phyloP scores from a whole-genome alignment of 2,797 vertebrate species.

The Lithobates pipiens region DNA sequence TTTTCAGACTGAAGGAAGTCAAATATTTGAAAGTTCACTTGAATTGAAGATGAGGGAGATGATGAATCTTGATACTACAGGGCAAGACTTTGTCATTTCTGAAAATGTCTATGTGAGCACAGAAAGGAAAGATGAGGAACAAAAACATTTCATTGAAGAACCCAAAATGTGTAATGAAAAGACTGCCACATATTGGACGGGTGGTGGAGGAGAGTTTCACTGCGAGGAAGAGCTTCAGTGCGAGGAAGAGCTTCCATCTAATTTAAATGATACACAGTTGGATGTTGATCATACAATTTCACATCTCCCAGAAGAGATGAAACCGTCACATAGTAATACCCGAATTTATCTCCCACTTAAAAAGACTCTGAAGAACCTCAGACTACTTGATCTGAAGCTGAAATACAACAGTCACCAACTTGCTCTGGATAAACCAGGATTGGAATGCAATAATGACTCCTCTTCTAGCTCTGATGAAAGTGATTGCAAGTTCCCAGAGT shows the following conservation, averaged over 20 bases:
- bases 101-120: not conserved
- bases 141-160: conserved; percentile 6
- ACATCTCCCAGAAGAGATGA: not conserved
- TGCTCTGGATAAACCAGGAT: conserved; percentile 9
- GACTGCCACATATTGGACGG: conserved; percentile 55
- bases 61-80: conserved; percentile 28
- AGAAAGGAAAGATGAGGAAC: not conserved
- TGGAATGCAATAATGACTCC: conserved; percentile 39
- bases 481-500: conserved; percentile 21
- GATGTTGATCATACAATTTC: not conserved
- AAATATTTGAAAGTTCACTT: conserved; percentile 5
- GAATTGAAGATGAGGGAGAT: conserved; percentile 24
- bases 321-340: conserved; percentile 2
- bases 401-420: conserved; percentile 50
- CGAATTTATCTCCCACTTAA: conserved; percentile 53
- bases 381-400: conserved; percentile 50
- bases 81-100: conserved; percentile 19
- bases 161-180: conserved; percentile 56
- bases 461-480: conserved; percentile 55
- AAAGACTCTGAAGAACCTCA: conserved; percentile 56
- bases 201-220: conserved; percentile 11
- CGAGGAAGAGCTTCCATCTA: not conserved
- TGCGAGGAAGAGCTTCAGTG: not conserved
- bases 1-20: conserved; percentile 14
- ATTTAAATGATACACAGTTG: not conserved